Base-by-base conservation (phyloP, 2,888 invertebrate species). In the Drosophila nr. perissopoda region DNA sequence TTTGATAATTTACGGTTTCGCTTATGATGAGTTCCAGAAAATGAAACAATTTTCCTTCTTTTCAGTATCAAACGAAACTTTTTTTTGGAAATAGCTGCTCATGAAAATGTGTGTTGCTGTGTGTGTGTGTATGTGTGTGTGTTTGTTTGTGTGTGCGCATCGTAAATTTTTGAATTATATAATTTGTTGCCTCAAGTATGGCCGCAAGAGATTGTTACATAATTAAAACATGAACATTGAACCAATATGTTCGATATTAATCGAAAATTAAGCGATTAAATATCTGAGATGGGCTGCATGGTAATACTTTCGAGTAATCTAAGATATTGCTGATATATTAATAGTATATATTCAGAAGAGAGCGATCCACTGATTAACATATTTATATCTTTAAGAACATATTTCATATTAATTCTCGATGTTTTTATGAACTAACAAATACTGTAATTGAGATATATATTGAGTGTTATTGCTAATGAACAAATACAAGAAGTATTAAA, bases 21-120 rank as follows among this genome's bases (percentile, higher is more conserved):
- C 89, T 82, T 88, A 90, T 92, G 92, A 92, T 78, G 91, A 92
- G 89, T 91, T 92, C 92, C 92, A 92, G 91, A 92, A 91, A 92
- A 91, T 86, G 85, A 77, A 89, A 90, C 87, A 87, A 86, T 89
- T 86, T 90, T 91, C 78, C 60, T 74, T 70, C 73, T 64, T 59
- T 73, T 42, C 80, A 49, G 65, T 75, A 80, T 81, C 63, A 40
- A 65, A 67, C 71, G 74, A 76, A 64, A 54, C 57, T 56, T 57
- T 46, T 57, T 46, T 68, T 56, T 75, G 67, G 70, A 73, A 57
- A 81, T 86, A 83, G 40, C 64, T 34, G 33, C 40, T 66, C 42
- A 56, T 51, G 46, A 70, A 46, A 60, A 38, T 59, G 49, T 48
- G 42, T 61, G 34, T 68, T 34, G 59, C 46, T 36, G 54, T 49